Evolutionary conservation across 2,113 vertebrate species (phyloP).

Genomic region (Thermophis baileyi): DNA sequence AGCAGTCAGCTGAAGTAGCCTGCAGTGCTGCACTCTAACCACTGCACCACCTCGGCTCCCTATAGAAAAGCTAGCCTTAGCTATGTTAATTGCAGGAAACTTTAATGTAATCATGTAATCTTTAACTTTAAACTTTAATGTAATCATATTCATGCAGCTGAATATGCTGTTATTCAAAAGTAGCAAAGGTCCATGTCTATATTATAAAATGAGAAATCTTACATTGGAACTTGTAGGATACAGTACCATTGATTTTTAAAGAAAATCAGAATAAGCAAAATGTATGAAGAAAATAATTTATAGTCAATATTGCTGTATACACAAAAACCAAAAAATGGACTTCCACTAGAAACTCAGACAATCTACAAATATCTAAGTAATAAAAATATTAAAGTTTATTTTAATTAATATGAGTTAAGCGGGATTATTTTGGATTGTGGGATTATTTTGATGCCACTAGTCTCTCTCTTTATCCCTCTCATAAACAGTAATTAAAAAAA

Average conservation of each 20-base stretch:
- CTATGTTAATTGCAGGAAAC: slow-evolving; percentile 26
- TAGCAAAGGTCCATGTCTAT: neutral
- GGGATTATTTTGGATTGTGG: neutral
- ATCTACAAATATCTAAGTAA: neutral
- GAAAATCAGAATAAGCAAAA: neutral
- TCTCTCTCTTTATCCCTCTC: neutral
- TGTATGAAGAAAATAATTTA: neutral
- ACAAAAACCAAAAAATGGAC: neutral
- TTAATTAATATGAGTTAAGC: neutral
- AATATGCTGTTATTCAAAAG: too few relatives aligned
- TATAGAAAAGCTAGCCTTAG: neutral
- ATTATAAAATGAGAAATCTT: neutral
- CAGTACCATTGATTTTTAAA: neutral
- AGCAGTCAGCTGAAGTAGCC: too few relatives aligned
- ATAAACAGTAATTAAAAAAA: neutral
- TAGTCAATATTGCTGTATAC: neutral
- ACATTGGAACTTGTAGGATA: neutral
- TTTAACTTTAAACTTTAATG: neutral
- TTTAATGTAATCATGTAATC: slow-evolving; percentile 18
- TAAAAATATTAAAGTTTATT: neutral
- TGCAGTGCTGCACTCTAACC: too few relatives aligned
- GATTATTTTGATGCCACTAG: neutral
- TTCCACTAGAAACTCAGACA: neutral
- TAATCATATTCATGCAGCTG: neutral
- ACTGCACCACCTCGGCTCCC: too few relatives aligned